A percentile compares a stretch with the other conserved stretches of the same genome.
These are phyloP conservation scores for Ptychochromis oligacanthus DNA, from an alignment of 2,113 vertebrate genomes.

Conservation along the genomic window DNA sequence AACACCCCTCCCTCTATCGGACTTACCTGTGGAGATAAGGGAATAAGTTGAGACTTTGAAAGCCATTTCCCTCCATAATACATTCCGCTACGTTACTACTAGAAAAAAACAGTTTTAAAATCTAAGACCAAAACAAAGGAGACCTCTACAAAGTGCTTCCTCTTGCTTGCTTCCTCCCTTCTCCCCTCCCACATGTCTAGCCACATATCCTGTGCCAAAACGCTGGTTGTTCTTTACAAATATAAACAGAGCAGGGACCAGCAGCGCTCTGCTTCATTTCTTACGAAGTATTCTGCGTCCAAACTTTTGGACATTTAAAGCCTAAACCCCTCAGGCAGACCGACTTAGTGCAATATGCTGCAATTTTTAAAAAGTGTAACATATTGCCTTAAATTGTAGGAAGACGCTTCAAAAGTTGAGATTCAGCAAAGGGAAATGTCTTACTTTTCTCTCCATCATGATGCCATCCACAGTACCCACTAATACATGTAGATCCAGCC, in stretches of 20 bases:
- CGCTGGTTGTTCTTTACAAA: slow-evolving; percentile 18
- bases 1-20: not conserved
- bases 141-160: slow-evolving; percentile 27
- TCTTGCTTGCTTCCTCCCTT: slow-evolving; percentile 18
- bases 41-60: slow-evolving; percentile 52
- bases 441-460: slow-evolving; percentile 34
- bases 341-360: not conserved
- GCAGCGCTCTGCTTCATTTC: not conserved
- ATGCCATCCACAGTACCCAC: not conserved
- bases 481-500: not conserved
- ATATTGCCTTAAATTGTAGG: not conserved
- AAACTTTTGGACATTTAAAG: not conserved
- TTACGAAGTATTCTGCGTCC: not conserved
- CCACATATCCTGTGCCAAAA: slow-evolving; percentile 31
- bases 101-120: not conserved
- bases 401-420: not conserved
- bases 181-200: slow-evolving; percentile 55
- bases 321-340: not conserved
- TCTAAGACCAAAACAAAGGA: slow-evolving; percentile 8
- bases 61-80: slow-evolving; percentile 71
- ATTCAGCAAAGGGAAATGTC: too few species aligned
- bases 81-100: not conserved
- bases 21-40: slow-evolving; percentile 73
- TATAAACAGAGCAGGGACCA: not conserved
- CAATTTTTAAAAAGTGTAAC: not conserved